phyloP scores from a whole-genome alignment of 2,113 vertebrate genomes.

The Cottus gobio region DNA sequence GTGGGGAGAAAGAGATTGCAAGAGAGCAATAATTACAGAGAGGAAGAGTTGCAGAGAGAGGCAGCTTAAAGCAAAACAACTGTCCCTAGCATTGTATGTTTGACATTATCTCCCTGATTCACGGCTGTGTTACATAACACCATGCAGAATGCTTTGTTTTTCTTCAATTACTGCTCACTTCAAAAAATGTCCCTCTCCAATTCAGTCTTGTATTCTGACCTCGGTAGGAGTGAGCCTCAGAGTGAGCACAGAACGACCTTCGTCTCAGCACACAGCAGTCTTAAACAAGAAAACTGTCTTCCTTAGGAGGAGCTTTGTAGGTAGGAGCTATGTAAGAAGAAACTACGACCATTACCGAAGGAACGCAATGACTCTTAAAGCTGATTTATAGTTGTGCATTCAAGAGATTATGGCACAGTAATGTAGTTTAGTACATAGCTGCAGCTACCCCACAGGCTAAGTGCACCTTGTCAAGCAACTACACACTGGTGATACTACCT shows the following conservation, averaged over 20 bases:
- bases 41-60: neutral
- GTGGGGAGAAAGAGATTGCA: neutral
- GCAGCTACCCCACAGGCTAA: neutral
- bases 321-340: neutral
- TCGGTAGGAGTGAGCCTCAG: neutral
- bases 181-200: constrained; percentile 30
- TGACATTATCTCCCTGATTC: constrained; percentile 56
- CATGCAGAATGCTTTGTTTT: constrained; percentile 39
- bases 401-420: neutral
- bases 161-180: constrained; percentile 32
- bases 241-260: neutral
- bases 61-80: constrained; percentile 12
- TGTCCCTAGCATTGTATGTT: constrained; percentile 27
- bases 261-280: neutral
- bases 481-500: neutral
- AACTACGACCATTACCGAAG: neutral
- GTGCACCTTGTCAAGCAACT: neutral
- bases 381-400: neutral
- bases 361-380: neutral
- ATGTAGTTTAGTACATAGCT: neutral
- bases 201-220: neutral
- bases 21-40: neutral
- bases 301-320: too few species aligned
- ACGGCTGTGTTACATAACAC: constrained; percentile 48
- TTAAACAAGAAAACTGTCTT: neutral